These are phyloP conservation scores for Rhynchomys soricoides DNA, from an alignment of 2,113 vertebrate species.

Conservation along the genomic window DNA sequence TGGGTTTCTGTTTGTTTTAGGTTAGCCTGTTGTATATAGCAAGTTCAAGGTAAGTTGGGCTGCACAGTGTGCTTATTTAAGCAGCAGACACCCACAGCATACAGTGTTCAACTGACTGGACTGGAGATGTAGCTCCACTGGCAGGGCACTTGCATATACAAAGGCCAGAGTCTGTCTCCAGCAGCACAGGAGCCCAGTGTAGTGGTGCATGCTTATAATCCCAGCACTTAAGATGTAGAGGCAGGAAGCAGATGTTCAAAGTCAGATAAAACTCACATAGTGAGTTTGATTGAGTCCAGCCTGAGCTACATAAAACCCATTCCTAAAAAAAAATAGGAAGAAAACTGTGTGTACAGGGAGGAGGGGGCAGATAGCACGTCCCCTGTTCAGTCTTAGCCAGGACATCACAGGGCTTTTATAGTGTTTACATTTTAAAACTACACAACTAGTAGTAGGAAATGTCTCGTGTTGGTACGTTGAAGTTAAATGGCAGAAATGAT, in stretches of 20 bases:
- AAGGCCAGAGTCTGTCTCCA: neutral
- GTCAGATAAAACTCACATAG: neutral
- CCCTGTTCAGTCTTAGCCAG: neutral
- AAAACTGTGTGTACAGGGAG: neutral
- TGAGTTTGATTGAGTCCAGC: neutral
- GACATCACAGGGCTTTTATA: neutral
- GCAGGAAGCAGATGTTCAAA: neutral
- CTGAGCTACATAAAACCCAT: neutral
- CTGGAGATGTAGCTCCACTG: neutral
- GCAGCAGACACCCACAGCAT: neutral
- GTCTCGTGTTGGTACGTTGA: neutral
- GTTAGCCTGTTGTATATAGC: neutral
- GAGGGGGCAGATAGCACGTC: neutral
- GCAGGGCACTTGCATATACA: neutral
- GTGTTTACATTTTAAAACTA: neutral
- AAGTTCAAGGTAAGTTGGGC: neutral
- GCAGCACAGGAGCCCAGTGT: neutral
- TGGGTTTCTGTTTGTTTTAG: neutral
- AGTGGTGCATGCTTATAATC: neutral
- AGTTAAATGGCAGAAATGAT: too few relatives aligned
- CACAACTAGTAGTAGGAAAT: neutral
- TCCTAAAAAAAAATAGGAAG: neutral
- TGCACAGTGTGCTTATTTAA: neutral
- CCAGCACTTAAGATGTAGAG: neutral
- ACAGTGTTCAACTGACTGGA: neutral